A percentile compares a stretch with the other conserved stretches of the same genome.
These are phyloP conservation scores for Lissonota sp. DNA, from an alignment of 2,888 invertebrate species.

Conservation along the genomic window DNA sequence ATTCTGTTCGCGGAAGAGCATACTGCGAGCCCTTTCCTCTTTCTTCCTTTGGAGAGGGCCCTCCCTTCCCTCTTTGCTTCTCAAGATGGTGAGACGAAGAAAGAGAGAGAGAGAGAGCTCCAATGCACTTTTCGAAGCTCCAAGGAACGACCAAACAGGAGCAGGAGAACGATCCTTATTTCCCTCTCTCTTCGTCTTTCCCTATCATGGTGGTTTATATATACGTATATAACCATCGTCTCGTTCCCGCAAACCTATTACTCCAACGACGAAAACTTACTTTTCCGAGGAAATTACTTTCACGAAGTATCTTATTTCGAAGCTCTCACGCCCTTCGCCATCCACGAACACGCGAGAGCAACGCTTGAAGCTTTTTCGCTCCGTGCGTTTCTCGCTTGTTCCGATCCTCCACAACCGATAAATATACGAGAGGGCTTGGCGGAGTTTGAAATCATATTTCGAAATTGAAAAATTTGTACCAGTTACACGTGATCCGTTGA, in stretches of 20 bases:
- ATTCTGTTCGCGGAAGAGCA: slow-evolving; percentile 45
- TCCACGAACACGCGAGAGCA: too few species aligned
- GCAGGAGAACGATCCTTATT: background rate
- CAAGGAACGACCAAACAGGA: slow-evolving; percentile 50
- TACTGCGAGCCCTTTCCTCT: slow-evolving; percentile 15
- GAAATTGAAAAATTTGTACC: too few species aligned
- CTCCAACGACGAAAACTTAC: slow-evolving; percentile 74
- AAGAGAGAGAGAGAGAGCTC: background rate
- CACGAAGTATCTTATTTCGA: slow-evolving; percentile 77
- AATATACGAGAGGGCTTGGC: too few species aligned
- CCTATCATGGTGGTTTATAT: background rate
- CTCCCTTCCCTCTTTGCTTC: background rate
- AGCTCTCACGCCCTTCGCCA: too few species aligned
- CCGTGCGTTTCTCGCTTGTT: too few species aligned
- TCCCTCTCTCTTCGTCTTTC: background rate
- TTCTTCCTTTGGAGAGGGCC: too few species aligned
- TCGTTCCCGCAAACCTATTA: slow-evolving; percentile 69
- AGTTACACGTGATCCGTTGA: too few species aligned
- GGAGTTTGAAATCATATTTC: too few species aligned
- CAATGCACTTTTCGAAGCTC: slow-evolving; percentile 46
- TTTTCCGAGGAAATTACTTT: slow-evolving; percentile 76
- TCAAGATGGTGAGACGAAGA: too few species aligned
- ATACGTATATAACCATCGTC: slow-evolving; percentile 27
- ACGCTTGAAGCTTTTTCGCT: too few species aligned
- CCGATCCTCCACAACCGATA: too few species aligned